These are phyloP conservation scores for Neotragus pygmaeus DNA, from an alignment of 2,113 vertebrate genomes.

Conservation along the genomic window DNA sequence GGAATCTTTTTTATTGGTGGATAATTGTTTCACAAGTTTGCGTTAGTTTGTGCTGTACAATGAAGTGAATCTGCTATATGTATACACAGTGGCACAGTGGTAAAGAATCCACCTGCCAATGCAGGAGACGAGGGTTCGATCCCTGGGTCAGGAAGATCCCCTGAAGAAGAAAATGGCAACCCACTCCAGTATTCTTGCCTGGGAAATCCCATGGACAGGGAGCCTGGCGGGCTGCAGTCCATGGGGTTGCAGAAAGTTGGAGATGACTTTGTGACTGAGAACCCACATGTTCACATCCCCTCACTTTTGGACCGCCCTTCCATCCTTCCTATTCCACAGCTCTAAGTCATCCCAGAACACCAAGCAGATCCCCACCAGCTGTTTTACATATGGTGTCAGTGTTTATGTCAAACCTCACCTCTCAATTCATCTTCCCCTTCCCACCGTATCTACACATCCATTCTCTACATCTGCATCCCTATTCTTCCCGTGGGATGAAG, in stretches of 20 bases:
- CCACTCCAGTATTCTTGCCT: neutral
- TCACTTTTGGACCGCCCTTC: neutral
- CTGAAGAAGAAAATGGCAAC: neutral
- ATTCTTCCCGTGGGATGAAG: rapidly evolving
- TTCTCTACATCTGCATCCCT: neutral
- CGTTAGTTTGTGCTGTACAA: neutral
- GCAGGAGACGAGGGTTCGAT: neutral
- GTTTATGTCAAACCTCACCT: neutral
- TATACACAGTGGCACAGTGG: neutral
- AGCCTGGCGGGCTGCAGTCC: neutral
- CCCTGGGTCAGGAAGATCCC: neutral
- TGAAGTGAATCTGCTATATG: neutral
- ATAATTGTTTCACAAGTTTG: neutral
- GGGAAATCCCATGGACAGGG: neutral
- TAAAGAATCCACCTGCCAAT: neutral
- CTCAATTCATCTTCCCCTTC: neutral
- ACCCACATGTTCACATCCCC: neutral
- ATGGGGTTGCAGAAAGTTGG: neutral
- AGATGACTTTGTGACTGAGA: neutral
- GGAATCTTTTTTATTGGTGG: neutral
- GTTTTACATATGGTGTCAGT: neutral
- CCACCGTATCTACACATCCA: neutral
- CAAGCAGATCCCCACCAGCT: neutral
- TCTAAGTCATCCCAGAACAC: neutral
- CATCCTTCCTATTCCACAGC: neutral